phyloP scores from a whole-genome alignment of 2,888 invertebrate species.

The Hypena proboscidalis region DNA sequence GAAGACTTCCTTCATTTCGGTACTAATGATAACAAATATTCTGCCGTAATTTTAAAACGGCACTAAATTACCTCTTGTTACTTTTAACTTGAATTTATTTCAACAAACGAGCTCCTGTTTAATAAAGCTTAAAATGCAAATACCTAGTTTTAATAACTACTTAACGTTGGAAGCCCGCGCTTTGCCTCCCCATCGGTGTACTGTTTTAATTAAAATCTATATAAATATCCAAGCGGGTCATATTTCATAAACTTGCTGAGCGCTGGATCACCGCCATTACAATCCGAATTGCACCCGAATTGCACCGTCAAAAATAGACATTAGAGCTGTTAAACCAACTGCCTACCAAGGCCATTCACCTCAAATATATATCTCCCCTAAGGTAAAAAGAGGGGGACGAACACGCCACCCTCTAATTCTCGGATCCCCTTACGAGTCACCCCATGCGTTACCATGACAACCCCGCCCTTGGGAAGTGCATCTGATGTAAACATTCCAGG shows the following conservation, averaged over 20 bases:
- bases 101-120: neutral
- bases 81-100: too few relatives aligned
- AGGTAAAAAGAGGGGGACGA: conserved; percentile 73
- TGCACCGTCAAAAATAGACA: conserved; percentile 52
- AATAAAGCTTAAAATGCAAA: too few relatives aligned
- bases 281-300: conserved; percentile 50
- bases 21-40: too few relatives aligned
- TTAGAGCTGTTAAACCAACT: conserved; percentile 44
- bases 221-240: conserved; percentile 21
- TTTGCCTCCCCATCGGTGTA: conserved; percentile 7
- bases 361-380: conserved; percentile 77
- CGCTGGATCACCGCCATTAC: conserved; percentile 34
- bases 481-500: conserved; percentile 60
- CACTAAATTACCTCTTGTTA: too few relatives aligned
- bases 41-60: too few relatives aligned
- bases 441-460: conserved; percentile 51
- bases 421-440: conserved; percentile 63
- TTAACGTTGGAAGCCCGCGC: conserved; percentile 2
- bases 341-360: conserved; percentile 75
- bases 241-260: conserved; percentile 45
- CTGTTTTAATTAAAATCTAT: conserved; percentile 32
- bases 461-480: conserved; percentile 50
- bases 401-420: conserved; percentile 79
- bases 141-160: neutral
- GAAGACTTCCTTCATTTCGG: too few relatives aligned